Evolutionary conservation across 1,140 invertebrate genomes (phyloP).

Genomic region (Matsumurasca onukii): DNA sequence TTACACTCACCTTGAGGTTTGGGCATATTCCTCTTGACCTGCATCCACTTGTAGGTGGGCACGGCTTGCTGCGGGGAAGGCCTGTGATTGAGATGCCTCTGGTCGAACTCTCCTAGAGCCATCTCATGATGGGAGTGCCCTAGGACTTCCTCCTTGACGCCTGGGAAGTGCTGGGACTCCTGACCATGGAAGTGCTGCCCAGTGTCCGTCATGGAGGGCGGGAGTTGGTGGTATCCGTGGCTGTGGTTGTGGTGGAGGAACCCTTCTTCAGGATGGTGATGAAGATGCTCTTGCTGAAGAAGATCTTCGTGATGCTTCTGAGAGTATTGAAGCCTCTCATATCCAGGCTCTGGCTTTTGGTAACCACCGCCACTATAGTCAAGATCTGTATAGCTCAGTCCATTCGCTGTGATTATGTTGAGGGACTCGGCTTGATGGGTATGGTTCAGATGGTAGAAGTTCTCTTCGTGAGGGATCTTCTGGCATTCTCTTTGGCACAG

Average conservation of each 20-base stretch:
- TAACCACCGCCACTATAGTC: conserved; percentile 58
- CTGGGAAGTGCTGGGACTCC: conserved; percentile 47
- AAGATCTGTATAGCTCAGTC: conserved; percentile 86
- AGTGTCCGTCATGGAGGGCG: conserved; percentile 39
- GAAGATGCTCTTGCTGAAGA: conserved; percentile 47
- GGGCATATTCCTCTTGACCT: conserved; percentile 91
- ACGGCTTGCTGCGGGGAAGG: conserved; percentile 52
- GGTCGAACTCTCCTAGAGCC: conserved; percentile 7
- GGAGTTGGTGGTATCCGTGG: background rate
- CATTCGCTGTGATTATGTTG: conserved; percentile 78
- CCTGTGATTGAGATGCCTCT: conserved; percentile 41
- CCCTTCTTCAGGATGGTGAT: conserved; percentile 44
- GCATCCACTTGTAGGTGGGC: conserved; percentile 97
- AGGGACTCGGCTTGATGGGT: conserved; percentile 15
- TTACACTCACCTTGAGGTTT: conserved; percentile 85
- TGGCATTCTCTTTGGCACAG: conserved; percentile 27
- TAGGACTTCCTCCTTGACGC: conserved; percentile 47
- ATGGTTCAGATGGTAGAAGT: conserved; percentile 1
- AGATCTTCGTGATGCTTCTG: conserved; percentile 44
- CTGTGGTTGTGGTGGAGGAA: conserved; percentile 32
- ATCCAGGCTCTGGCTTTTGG: conserved; percentile 34
- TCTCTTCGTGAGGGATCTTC: conserved; percentile 22
- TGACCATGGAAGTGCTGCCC: conserved; percentile 43
- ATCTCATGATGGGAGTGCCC: conserved; percentile 8
- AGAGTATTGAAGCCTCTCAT: conserved; percentile 40